Base-by-base conservation (phyloP, 2,113 vertebrate genomes). In the Tachysurus vachellii region DNA sequence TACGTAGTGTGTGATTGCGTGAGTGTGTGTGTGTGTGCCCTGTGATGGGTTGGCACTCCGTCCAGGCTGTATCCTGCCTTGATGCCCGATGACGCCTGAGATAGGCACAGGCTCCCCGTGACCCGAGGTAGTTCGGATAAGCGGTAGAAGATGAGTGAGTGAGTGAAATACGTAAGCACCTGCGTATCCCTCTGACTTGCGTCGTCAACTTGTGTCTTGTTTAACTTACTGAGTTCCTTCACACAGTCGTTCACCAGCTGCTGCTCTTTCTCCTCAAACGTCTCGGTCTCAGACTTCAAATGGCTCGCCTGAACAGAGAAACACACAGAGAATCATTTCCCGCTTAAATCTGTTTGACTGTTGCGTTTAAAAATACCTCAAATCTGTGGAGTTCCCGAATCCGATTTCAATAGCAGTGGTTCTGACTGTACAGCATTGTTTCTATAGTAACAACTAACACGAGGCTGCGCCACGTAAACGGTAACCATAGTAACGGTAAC, bases 191-290 rank as follows among this genome's bases (percentile, higher is more conserved):
- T 56, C 31, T 47, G 75, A 28, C 53, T 56, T 9, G 28, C 9
- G 26, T 80, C 50, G 57, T 4, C 28, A 79, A 19, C n/a, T 42
- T 42, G 50, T 42, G 56, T 14, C 9, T 36, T 10, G 28, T 79
- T 21, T 26, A 31, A 95, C 97, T 87, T 93, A 99, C 98, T 96
- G 91, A 99, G 97, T 90, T 99, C 98, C 90, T 98, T 98, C 17
- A 99, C 98, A 11, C 98, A 99, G 94, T 99, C 98, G 5, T 96
- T 98, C 86, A 99, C 98, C 88, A 99, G 96, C 88, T 99, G 98
- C 90, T 99, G 98, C 81, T 99, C 98, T 86, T 99, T 99, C 87
- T 99, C 98, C 88, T 99, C 98, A 0, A 97, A 99, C 0, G 95
- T 98, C 93, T 99, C 98, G 0, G 98, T 99, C 96, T 99, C 98